Evolutionary conservation across 2,113 vertebrate genomes (phyloP), one percentile per base, ranked within the genome.

Genomic region (Plotosus lineatus): DNA sequence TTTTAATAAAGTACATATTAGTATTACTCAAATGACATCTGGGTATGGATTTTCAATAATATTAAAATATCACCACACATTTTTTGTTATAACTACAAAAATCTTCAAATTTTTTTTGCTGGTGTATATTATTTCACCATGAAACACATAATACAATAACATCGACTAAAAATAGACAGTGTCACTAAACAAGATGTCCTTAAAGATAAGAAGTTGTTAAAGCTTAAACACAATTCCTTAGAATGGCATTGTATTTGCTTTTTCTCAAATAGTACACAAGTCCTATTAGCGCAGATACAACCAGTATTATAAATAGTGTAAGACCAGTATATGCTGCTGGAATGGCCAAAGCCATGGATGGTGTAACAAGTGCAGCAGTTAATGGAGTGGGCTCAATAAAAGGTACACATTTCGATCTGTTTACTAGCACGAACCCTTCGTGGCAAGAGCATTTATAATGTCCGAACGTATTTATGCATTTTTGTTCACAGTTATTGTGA

Each of bases 371-470:
- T 0, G 10, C 4, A 1, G 17, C 28, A 51, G 69, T 23, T 33
- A 46, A 21, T 36, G 28, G 46, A 51, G 69, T 51, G 36, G 46
- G 46, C 11, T 51, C 33, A 11, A 51, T 36, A 51, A 73, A 28
- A 19, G 23, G 31, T 69, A 58, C n/a, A 63, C 85, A 86, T 44
- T 53, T 3, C 38, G 60, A 69, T 55, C 19, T 36, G 11, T 86
- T 78, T 15, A 81, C 78, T 14, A 81, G 61, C 55, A 36, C 19
- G 9, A 28, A 85, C 1, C 53, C 60, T 4, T 56, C 21, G 3
- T 9, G 0, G 26, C 85, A 87, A 14, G 31, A 65, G 48, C 83
- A 87, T 14, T 46, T 48, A 26, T 87, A 87, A 78, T 38, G 19
- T 14, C 85, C 85, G 0, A 78, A 12, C 3, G 61, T 78, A 9